These are phyloP conservation scores for Caenorhabditis uteleia DNA, from an alignment of 2,888 invertebrate species.

Conservation along the genomic window DNA sequence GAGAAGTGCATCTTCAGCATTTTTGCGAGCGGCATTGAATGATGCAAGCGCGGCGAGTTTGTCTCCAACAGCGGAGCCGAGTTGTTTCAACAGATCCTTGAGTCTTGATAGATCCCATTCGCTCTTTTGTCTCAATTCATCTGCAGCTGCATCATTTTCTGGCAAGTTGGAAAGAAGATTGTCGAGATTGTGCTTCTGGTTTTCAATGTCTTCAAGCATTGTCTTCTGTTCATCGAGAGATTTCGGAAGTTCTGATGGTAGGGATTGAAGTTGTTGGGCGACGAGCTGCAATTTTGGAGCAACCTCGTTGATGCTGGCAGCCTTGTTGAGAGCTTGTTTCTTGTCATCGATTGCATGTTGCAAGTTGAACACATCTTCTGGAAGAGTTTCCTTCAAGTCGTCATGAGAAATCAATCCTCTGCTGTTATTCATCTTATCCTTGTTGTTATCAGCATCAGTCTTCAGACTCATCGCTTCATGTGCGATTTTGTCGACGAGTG, in stretches of 20 bases:
- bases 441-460: slow-evolving; percentile 7
- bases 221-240: slow-evolving; percentile 45
- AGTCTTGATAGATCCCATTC: slow-evolving; percentile 49
- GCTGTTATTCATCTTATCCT: slow-evolving; percentile 3
- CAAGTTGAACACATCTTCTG: slow-evolving; percentile 26
- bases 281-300: slow-evolving; percentile 44
- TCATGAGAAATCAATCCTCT: slow-evolving; percentile 19
- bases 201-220: slow-evolving; percentile 43
- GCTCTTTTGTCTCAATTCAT: slow-evolving; percentile 46
- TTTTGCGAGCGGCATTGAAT: slow-evolving; percentile 49
- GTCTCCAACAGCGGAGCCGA: slow-evolving; percentile 49
- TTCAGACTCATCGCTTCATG: slow-evolving; percentile 14
- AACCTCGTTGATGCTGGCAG: slow-evolving; percentile 35
- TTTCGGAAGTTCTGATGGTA: slow-evolving; percentile 32
- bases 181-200: slow-evolving; percentile 40
- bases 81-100: slow-evolving; percentile 44
- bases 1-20: slow-evolving; percentile 45
- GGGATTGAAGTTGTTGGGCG: slow-evolving; percentile 35
- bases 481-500: slow-evolving; percentile 16
- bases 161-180: slow-evolving; percentile 39
- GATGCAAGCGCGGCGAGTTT: slow-evolving; percentile 52
- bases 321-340: slow-evolving; percentile 31
- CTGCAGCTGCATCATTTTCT: slow-evolving; percentile 36
- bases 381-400: slow-evolving; percentile 34
- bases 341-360: slow-evolving; percentile 37